Evolutionary conservation across 2,113 vertebrate species (phyloP).

Genomic region (Numenius arquata): DNA sequence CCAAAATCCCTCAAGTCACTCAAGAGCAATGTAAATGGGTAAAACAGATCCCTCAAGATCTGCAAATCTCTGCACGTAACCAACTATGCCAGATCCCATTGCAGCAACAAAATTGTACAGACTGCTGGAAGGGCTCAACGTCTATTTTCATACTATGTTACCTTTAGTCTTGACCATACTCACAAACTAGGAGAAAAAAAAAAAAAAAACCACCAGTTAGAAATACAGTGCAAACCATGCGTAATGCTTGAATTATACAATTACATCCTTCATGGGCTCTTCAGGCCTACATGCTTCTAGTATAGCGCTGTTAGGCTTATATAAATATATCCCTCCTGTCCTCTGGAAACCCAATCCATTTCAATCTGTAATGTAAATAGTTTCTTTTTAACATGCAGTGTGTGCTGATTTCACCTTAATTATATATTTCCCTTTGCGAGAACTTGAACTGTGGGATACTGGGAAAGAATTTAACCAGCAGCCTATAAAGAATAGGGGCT

Average conservation of each 20-base stretch:
- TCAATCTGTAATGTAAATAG: conserved; percentile 37
- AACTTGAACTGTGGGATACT: conserved; percentile 18
- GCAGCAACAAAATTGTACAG: background rate
- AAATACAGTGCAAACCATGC: background rate
- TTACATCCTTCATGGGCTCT: background rate
- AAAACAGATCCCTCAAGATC: background rate
- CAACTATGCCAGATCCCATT: background rate
- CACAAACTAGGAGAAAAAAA: background rate
- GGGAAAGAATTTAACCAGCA: conserved; percentile 45
- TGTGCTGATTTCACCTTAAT: conserved; percentile 60
- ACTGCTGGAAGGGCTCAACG: background rate
- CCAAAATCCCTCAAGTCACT: background rate
- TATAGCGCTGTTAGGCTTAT: background rate
- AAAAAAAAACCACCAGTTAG: background rate
- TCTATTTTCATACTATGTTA: background rate
- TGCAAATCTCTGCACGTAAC: background rate
- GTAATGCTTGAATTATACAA: background rate
- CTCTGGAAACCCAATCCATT: conserved; percentile 33
- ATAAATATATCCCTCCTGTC: conserved; percentile 31
- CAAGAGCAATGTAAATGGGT: background rate
- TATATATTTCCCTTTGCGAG: conserved; percentile 27
- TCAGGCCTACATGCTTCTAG: background rate
- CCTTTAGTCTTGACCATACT: background rate
- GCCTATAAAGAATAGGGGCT: conserved; percentile 27
- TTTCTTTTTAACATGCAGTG: conserved; percentile 16